Conservation (phyloP, 2,888 invertebrate genomes). For the Amphimallon solstitiale region DNA sequence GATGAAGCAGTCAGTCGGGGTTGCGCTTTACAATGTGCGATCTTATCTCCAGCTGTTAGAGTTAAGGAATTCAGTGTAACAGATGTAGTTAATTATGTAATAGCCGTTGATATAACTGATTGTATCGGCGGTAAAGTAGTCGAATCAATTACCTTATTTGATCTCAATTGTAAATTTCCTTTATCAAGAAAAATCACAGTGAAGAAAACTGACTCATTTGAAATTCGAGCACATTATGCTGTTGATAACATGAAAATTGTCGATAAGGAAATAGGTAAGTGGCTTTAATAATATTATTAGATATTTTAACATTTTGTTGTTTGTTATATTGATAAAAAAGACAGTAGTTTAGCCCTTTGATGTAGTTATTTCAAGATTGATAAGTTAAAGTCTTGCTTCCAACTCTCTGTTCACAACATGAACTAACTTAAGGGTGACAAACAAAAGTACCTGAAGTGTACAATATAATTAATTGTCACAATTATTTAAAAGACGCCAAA, state of each 20-base stretch:
- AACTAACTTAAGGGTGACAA: no score
- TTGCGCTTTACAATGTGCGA: conserved; percentile 96
- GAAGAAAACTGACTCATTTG: conserved; percentile 88
- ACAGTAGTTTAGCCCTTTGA: no score
- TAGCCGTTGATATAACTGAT: conserved; percentile 84
- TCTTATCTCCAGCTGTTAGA: conserved; percentile 95
- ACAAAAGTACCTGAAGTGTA: no score
- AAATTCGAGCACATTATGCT: conserved; percentile 85
- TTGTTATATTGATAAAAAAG: no score
- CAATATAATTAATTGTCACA: no score
- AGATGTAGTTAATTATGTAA: conserved; percentile 91
- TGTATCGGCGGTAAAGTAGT: conserved; percentile 67
- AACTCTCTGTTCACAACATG: no score
- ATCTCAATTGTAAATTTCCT: conserved; percentile 88
- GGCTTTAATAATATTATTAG: no score
- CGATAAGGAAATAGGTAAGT: conserved; percentile 79
- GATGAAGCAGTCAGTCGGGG: conserved; percentile 98
- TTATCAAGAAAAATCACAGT: conserved; percentile 95
- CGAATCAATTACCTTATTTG: conserved; percentile 93
- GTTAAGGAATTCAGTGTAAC: conserved; percentile 95
- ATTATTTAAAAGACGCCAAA: no score
- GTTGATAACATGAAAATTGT: conserved; percentile 80
- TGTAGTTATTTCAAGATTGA: no score
- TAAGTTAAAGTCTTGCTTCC: no score
- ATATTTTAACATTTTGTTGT: no score